Evolutionary conservation across 2,113 vertebrate species (phyloP), one percentile per base, ranked within the genome.

Genomic region (Scytalopus superciliaris): DNA sequence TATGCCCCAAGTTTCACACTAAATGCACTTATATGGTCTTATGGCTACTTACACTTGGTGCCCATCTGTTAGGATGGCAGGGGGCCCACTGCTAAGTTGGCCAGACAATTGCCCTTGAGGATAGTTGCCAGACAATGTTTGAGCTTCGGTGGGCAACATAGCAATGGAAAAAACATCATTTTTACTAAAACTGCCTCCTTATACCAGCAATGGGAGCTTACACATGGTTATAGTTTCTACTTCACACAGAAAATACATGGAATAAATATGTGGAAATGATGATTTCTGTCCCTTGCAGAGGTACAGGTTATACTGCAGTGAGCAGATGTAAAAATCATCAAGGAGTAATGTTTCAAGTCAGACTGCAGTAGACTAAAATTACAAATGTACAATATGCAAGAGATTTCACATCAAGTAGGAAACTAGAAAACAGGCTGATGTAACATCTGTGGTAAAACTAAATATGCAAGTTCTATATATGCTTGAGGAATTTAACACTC

Each of bases 31-130:
- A 97, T 96, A 95, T 74, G 87, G 88, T 91, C 95, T 97, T 96
- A 96, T 95, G 97, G 97, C 96, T 95, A 95, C 92, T 97, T 97
- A 77, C n/a, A 50, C 92, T 94, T 97, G 94, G 79, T 94, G 90
- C 90, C 97, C 97, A 98, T 98, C 97, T 98, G 97, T 97, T 90
- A 63, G 89, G 94, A 93, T 97, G 96, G 95, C 94, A 96, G 88
- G 84, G 78, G 89, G 90, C 96, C 96, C 95, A 68, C 73, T 97
- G 95, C 57, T 63, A 76, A 78, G 84, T 68, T 97, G 84, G 93
- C 91, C 94, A 96, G 94, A 90, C 84, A 81, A 4, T 84, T 82
- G 62, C 87, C 95, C 94, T 74, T 93, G 84, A 84, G 95, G 68
- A 94, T 85, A 49, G 80, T 87, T 95, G 77, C 96, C 90, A 96